Base-by-base conservation (phyloP, 2,113 vertebrate genomes). In the Paradoxurus hermaphroditus region DNA sequence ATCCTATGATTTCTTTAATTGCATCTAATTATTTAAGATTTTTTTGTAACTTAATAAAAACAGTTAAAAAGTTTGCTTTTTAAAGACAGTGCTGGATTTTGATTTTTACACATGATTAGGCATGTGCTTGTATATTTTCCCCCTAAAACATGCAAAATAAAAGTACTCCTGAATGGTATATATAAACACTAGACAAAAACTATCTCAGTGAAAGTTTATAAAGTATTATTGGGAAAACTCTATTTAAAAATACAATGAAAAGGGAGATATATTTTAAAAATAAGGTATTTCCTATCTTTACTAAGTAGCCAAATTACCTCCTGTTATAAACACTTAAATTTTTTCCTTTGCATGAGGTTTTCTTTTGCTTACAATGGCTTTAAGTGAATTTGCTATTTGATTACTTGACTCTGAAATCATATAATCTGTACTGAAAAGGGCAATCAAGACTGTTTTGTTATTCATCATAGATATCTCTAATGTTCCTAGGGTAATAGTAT, bases 401-500 rank as follows among this genome's bases (percentile, higher is more conserved):
- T 82, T 87, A 96, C 19, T 96, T 90, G 85, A 92, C 51, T 90
- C 75, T 97, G 85, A 97, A 96, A 68, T 90, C 79, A 92, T 83
- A 79, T 34, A 95, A 62, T 93, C 53, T 94, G n/a, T 83, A 59
- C 41, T 92, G 86, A 95, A 97, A 92, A 56, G 39, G 31, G 49
- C 31, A 90, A 95, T 97, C 87, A 92, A 90, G 39, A 23, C 53
- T 92, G 51, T 96, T 96, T 97, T 86, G 83, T 93, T 86, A 92
- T 86, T 95, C 68, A 87, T 39, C 79, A 95, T 86, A 90, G 46
- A 87, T 94, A 78, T 39, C 27, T 46, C 65, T 90, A 94, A 83
- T 73, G 21, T 78, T 91, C 31, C 53, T 83, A 67, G 91, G 75
- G 96, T 98, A 95, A 96, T 77, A 18, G 18, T 49, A 94, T 90